Evolutionary conservation across 1,140 invertebrate species (phyloP), one percentile per base, ranked within the genome.

Genomic region (Oppia nitens): DNA sequence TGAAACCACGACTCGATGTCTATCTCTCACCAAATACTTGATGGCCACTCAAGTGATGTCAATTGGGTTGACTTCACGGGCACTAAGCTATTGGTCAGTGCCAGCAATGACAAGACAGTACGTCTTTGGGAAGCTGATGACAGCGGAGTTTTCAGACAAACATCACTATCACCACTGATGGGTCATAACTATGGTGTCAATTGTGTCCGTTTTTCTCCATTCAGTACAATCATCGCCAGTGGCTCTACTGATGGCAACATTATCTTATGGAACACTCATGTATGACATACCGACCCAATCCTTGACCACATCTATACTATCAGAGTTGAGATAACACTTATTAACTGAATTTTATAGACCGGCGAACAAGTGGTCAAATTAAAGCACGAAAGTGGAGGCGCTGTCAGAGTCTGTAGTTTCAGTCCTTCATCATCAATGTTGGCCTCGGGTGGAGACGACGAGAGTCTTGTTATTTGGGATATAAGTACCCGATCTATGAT

Each of bases 401-500:
- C 80, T 12, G 79, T 85, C 11, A 70, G 82, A 64, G 75, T 79
- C 17, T 82, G 80, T 66, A 75, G 74, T 65, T 84, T 86, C 69
- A 79, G 81, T 0, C 75, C 77, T 3, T 78, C 83, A 66, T 81
- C 79, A 32, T 74, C 76, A 1, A 67, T 78, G 45, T 69, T 87
- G 20, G 77, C 79, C 2, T 82, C 83, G 17, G 83, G 79, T 17
- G 80, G 83, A 29, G 83, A 86, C 71, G 83, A 82, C 69, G 83
- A 84, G 32, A 77, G 77, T 29, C 71, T 84, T 3, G 81, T 81
- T 64, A 67, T 86, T 27, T 86, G 83, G 83, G 79, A 86, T 71
- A 69, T 85, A 17, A 69, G 79, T 20, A 76, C 77, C 48, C 74
- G 77, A 66, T 76, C 67, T 59, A 68, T 83, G 26, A 70, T 82